Base-by-base conservation (phyloP, 2,113 vertebrate genomes). In the Poecilia latipinna region DNA sequence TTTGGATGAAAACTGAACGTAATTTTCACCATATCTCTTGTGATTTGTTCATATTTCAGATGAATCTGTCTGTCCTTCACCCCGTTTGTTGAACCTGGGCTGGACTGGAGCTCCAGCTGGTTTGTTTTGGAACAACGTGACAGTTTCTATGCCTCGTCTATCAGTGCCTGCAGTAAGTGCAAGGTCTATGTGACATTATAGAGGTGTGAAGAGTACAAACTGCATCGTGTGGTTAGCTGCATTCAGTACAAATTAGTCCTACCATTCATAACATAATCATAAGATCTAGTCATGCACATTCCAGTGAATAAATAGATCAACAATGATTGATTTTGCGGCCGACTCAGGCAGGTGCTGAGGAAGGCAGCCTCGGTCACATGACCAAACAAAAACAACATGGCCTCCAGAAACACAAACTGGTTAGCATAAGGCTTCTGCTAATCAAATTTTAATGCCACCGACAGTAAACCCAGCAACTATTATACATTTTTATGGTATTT, bases 71-170 rank as follows among this genome's bases (percentile, higher is more conserved):
- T 15, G 80, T 74, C 78, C 75, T 86, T 74, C 72, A 28, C 42
- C 5, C 2, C 22, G 4, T 68, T 17, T 28, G 12, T 33, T n/a
- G 24, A 33, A 61, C 22, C 57, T 5, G 6, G 28, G 28, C 39
- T 63, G 8, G 70, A 31, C 19, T 31, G 19, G 64, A 39, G 60
- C 32, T n/a, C 13, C 35, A 19, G 24, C 61, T 0, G 48, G 32
- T 61, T 77, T 86, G 84, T 85, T 88, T 76, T 63, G 75, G 65
- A 85, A 79, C 75, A 66, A 42, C 1, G 12, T 5, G 72, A 15
- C 64, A 12, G 72, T 39, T 71, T 81, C 51, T 22, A 26, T 22
- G 60, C 61, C 62, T 77, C 75, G 33, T 83, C 77, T 83, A 83
- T 75, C 78, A 81, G 26, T n/a, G n/a, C 71, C 75, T 65, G 63